phyloP scores from a whole-genome alignment of 2,888 invertebrate species.

The Beris chalybata region DNA sequence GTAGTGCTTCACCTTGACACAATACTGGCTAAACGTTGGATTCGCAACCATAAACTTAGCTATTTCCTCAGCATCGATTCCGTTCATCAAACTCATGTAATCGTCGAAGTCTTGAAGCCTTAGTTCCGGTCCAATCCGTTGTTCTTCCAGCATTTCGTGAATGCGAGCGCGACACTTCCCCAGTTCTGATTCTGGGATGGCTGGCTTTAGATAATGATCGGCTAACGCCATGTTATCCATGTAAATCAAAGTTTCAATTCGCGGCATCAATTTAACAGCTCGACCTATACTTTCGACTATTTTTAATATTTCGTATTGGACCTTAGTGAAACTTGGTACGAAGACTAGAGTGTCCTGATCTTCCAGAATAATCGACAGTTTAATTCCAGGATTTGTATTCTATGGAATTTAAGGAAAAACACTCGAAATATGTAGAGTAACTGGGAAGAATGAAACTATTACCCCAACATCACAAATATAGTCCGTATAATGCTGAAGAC shows the following conservation, averaged over 20 bases:
- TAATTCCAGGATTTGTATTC: constrained; percentile 71
- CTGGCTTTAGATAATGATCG: constrained; percentile 59
- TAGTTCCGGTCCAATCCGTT: constrained; percentile 72
- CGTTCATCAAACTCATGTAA: constrained; percentile 74
- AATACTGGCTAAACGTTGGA: constrained; percentile 68
- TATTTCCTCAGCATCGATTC: constrained; percentile 62
- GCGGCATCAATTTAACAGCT: constrained; percentile 70
- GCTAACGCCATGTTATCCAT: constrained; percentile 48
- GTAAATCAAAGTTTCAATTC: constrained; percentile 74
- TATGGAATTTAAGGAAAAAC: constrained; percentile 46
- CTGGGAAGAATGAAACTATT: constrained; percentile 38
- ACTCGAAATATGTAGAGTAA: not conserved
- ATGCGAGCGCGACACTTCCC: constrained; percentile 65
- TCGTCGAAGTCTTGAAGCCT: constrained; percentile 78
- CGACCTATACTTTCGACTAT: constrained; percentile 75
- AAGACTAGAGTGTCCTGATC: constrained; percentile 65
- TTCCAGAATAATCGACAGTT: constrained; percentile 51
- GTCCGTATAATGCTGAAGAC: constrained; percentile 75
- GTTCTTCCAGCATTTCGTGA: constrained; percentile 66
- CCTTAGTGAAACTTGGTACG: constrained; percentile 74
- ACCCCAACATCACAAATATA: constrained; percentile 79
- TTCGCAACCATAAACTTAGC: constrained; percentile 68
- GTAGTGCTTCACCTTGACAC: constrained; percentile 64
- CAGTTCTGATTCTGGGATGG: constrained; percentile 71
- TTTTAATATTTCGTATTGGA: constrained; percentile 69